Evolutionary conservation across 2,888 invertebrate species (phyloP).

Genomic region (Suillia variegata): DNA sequence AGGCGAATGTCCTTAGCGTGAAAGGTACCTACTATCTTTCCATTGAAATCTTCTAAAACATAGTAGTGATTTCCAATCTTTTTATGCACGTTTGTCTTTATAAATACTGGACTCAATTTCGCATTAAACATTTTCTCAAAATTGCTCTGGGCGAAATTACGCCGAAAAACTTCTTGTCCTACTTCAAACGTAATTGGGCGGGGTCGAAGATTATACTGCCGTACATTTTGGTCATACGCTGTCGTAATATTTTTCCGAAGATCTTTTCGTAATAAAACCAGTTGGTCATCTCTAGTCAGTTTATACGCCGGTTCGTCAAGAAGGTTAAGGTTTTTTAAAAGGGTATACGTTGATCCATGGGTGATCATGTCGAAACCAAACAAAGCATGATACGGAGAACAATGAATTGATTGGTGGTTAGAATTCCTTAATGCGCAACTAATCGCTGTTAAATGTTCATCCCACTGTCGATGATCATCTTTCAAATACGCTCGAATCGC

Average conservation of each 20-base stretch:
- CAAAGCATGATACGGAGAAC: not conserved
- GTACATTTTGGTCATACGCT: not conserved
- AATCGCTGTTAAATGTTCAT: not conserved
- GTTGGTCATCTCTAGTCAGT: not conserved
- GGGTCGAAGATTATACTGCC: slow-evolving; percentile 18
- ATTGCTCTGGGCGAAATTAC: slow-evolving; percentile 18
- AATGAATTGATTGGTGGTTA: not conserved
- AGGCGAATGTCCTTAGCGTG: slow-evolving; percentile 1
- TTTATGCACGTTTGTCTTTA: not conserved
- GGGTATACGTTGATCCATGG: not conserved
- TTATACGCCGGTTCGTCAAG: not conserved
- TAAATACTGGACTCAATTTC: slow-evolving; percentile 3
- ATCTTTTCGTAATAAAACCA: too few relatives aligned
- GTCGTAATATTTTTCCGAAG: not conserved
- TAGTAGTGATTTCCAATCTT: not conserved
- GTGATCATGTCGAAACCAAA: slow-evolving; percentile 7
- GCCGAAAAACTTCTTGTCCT: slow-evolving; percentile 15
- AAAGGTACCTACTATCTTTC: slow-evolving; percentile 2
- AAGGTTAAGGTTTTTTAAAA: not conserved
- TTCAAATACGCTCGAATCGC: too few relatives aligned
- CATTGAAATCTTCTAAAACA: slow-evolving; percentile 6
- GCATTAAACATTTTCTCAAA: slow-evolving; percentile 1
- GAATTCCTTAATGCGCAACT: not conserved
- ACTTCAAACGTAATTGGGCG: slow-evolving; percentile 4
- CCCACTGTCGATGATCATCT: not conserved